Evolutionary conservation across 2,888 invertebrate genomes (phyloP).

Genomic region (Nomada flava): DNA sequence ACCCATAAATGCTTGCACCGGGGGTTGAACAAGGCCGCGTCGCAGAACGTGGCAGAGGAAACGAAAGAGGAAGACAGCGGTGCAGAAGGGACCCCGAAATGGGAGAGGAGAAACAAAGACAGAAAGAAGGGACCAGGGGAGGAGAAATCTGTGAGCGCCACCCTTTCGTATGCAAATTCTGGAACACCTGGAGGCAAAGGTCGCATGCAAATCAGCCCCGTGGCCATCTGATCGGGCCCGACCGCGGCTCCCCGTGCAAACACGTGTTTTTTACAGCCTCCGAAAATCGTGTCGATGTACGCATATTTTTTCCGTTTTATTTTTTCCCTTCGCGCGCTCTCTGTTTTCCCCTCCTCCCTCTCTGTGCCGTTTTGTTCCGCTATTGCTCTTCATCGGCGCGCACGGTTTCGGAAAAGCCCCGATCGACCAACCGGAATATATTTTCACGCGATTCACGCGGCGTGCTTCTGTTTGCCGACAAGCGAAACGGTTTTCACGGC

Average conservation of each 20-base stretch:
- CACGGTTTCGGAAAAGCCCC: constrained; percentile 45
- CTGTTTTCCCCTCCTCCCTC: background rate
- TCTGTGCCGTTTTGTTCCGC: constrained; percentile 8
- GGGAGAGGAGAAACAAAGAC: constrained; percentile 41
- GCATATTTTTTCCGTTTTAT: constrained; percentile 22
- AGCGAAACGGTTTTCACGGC: constrained; percentile 56
- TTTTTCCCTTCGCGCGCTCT: background rate
- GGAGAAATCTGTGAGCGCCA: constrained; percentile 77
- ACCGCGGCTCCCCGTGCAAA: constrained; percentile 65
- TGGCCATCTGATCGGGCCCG: constrained; percentile 76
- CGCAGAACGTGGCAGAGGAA: constrained; percentile 31
- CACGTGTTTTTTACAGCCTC: constrained; percentile 58
- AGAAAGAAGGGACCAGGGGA: constrained; percentile 55
- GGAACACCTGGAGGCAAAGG: constrained; percentile 83
- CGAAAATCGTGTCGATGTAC: constrained; percentile 59
- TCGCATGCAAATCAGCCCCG: constrained; percentile 81
- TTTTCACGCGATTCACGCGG: constrained; percentile 24
- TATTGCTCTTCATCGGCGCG: constrained; percentile 17
- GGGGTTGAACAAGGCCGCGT: constrained; percentile 54
- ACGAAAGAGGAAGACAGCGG: constrained; percentile 45
- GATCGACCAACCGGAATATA: constrained; percentile 28
- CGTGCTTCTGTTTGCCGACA: constrained; percentile 51
- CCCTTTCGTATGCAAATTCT: constrained; percentile 84
- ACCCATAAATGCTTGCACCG: constrained; percentile 79
- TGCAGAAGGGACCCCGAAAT: constrained; percentile 40